Evolutionary conservation across 2,113 vertebrate genomes (phyloP).

Genomic region (Regulus satrapa): DNA sequence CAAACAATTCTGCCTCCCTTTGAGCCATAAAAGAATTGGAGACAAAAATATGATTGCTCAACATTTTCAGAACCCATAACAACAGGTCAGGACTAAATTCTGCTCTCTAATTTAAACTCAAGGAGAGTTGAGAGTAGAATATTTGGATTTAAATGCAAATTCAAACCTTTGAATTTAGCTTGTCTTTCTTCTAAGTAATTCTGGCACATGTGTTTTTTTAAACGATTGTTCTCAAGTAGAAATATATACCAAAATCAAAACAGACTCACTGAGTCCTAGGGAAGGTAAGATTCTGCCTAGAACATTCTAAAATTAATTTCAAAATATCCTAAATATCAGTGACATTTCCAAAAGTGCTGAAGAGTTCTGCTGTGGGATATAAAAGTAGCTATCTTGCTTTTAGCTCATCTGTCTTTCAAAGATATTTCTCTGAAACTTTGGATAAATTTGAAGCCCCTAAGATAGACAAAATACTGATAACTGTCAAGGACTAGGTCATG

Average conservation of each 20-base stretch:
- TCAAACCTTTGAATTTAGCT: neutral
- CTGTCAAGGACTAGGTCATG: neutral
- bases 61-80: neutral
- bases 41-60: neutral
- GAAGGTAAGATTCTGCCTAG: neutral
- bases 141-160: neutral
- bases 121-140: neutral
- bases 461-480: neutral
- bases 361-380: neutral
- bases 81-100: neutral
- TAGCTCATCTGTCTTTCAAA: neutral
- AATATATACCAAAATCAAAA: neutral
- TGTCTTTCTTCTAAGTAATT: neutral
- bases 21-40: neutral
- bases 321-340: neutral
- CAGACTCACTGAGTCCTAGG: neutral
- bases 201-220: neutral
- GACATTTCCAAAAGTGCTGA: neutral
- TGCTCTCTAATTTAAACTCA: neutral
- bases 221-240: neutral
- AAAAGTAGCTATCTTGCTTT: neutral
- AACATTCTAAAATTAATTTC: neutral
- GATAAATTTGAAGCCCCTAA: neutral
- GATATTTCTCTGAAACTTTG: neutral
- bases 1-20: neutral